Conservation (phyloP, 2,113 vertebrate species). For the Pelodiscus sinensis region DNA sequence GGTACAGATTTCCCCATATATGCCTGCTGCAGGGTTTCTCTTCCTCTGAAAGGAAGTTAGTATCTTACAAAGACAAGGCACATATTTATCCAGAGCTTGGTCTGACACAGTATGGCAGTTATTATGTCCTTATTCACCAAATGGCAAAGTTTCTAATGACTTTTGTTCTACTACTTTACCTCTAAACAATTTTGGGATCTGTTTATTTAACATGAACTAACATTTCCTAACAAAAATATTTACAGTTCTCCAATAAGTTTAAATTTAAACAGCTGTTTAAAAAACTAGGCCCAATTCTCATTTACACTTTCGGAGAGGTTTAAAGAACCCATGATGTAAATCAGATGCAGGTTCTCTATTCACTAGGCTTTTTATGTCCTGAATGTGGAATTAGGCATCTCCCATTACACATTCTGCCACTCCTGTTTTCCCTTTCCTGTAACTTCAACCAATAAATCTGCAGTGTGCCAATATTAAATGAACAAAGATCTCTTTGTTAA, state of each 20-base stretch:
- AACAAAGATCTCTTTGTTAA: not conserved
- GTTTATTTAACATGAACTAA: not conserved
- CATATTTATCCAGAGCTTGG: too few species aligned
- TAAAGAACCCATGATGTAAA: not conserved
- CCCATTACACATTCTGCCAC: not conserved
- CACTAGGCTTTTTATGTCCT: not conserved
- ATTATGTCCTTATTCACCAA: not conserved
- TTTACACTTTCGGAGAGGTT: not conserved
- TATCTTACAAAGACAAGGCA: too few species aligned
- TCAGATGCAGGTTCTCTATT: not conserved
- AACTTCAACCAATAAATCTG: not conserved
- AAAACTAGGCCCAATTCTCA: not conserved
- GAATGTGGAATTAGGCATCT: not conserved
- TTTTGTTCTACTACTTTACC: not conserved
- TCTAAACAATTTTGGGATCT: not conserved
- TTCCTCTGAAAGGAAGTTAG: not conserved
- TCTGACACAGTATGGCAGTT: too few species aligned
- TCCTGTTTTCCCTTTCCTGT: not conserved
- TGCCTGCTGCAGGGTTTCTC: not conserved
- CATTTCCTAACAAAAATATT: not conserved
- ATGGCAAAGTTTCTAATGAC: not conserved
- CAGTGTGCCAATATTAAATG: not conserved
- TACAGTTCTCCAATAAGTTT: not conserved
- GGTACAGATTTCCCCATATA: not conserved
- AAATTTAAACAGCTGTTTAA: not conserved